Conservation (phyloP, 2,888 invertebrate species). For the Hermodice carunculata region DNA sequence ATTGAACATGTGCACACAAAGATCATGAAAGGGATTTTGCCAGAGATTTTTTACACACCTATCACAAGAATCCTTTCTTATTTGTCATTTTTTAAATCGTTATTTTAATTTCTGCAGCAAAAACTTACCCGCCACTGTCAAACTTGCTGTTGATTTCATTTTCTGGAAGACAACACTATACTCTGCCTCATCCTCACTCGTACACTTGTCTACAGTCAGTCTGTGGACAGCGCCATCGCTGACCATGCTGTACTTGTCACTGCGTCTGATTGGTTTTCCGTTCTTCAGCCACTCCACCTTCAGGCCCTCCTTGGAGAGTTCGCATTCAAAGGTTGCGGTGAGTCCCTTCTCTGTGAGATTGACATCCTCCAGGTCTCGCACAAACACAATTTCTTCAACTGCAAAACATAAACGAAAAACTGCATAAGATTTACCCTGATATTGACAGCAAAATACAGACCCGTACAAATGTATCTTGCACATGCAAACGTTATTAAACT, state of each 20-base stretch:
- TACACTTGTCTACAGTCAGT: slow-evolving; percentile 53
- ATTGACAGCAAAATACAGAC: not conserved
- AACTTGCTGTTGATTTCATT: slow-evolving; percentile 57
- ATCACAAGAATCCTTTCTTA: no score
- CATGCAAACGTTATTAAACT: no score
- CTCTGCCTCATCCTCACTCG: slow-evolving; percentile 58
- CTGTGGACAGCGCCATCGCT: slow-evolving; percentile 52
- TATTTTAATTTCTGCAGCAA: no score
- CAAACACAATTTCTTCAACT: slow-evolving; percentile 62
- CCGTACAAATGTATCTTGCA: not conserved
- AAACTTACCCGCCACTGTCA: slow-evolving; percentile 60
- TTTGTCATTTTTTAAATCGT: no score
- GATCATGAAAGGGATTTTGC: no score
- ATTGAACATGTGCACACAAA: no score
- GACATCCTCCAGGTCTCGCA: slow-evolving; percentile 56
- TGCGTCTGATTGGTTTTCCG: slow-evolving; percentile 16
- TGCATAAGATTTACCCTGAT: not conserved
- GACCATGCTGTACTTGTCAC: slow-evolving; percentile 25
- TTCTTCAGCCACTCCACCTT: slow-evolving; percentile 80
- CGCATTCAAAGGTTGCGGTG: slow-evolving; percentile 76
- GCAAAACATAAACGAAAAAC: slow-evolving; percentile 23
- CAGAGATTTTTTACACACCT: no score
- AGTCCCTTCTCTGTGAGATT: slow-evolving; percentile 53
- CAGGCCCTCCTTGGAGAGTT: slow-evolving; percentile 83
- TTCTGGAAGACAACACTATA: slow-evolving; percentile 54